Percentiles rank a stretch among this genome's conserved stretches.
Evolutionary conservation across 2,113 vertebrate genomes (phyloP).

Genomic region (Bambusicola thoracicus): DNA sequence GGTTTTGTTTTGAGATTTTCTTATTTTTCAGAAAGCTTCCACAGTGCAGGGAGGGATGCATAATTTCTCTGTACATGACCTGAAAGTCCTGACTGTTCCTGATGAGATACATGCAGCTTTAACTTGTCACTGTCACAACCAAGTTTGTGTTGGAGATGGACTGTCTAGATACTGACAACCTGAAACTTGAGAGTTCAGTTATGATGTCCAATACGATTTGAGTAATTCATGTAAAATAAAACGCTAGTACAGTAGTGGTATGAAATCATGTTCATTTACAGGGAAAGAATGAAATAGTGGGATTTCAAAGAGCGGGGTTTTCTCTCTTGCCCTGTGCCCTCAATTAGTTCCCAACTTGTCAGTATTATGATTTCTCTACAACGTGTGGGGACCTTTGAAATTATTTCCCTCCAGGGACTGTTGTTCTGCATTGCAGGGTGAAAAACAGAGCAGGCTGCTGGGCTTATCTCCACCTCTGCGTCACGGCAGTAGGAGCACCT

Average conservation of each 20-base stretch:
- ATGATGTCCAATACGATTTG: not conserved
- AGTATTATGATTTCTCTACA: not conserved
- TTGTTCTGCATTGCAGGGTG: not conserved
- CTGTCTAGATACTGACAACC: not conserved
- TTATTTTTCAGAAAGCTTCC: not conserved
- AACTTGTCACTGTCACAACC: not conserved
- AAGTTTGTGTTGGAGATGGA: accelerated
- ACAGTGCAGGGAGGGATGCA: not conserved
- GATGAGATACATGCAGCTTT: not conserved
- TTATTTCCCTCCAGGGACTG: accelerated
- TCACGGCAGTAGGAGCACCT: accelerated
- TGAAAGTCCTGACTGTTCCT: not conserved
- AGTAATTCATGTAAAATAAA: not conserved
- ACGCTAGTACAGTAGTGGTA: not conserved
- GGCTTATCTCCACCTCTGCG: not conserved
- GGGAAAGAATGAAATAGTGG: not conserved
- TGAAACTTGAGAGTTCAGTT: not conserved
- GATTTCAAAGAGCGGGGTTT: not conserved
- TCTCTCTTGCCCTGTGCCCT: not conserved
- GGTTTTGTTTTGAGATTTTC: not conserved
- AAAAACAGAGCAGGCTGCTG: not conserved
- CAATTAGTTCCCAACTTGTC: not conserved
- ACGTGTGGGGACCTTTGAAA: accelerated
- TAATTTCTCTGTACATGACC: not conserved
- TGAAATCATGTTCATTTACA: not conserved